These are phyloP conservation scores for Carassius auratus DNA, from an alignment of 2,113 vertebrate genomes.

Conservation along the genomic window DNA sequence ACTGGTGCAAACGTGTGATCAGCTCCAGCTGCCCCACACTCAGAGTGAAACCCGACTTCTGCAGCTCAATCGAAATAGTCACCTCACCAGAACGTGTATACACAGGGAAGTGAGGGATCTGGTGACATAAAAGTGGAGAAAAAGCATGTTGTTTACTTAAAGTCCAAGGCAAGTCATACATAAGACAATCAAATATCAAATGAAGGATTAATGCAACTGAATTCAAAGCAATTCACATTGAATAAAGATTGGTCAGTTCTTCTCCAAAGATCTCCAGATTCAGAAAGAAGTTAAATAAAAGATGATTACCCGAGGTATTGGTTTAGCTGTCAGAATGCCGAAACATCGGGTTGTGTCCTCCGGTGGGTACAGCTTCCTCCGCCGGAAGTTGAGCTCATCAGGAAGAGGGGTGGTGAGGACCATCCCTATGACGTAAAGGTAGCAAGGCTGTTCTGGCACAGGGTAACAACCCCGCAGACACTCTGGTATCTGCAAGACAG, in stretches of 20 bases:
- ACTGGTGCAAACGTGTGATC: conserved; percentile 97
- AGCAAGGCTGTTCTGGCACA: conserved; percentile 88
- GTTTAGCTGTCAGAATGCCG: conserved; percentile 96
- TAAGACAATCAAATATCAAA: neutral
- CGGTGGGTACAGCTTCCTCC: conserved; percentile 95
- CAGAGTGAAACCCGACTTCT: conserved; percentile 89
- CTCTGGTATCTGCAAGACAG: conserved; percentile 85
- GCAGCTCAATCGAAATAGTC: conserved; percentile 97
- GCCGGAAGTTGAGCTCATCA: conserved; percentile 97
- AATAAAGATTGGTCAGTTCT: neutral
- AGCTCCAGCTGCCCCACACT: conserved; percentile 88
- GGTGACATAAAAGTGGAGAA: neutral
- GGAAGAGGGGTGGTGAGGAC: conserved; percentile 96
- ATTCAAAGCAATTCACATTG: neutral
- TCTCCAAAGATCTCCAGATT: neutral
- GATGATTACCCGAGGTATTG: conserved; percentile 90
- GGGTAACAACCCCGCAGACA: conserved; percentile 93
- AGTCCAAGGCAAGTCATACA: neutral
- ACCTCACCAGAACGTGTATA: conserved; percentile 98
- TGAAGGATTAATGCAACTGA: neutral
- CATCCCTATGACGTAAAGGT: conserved; percentile 97
- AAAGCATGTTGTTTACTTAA: neutral
- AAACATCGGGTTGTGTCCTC: conserved; percentile 96
- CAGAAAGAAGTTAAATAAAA: neutral
- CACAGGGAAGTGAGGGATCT: conserved; percentile 99